Evolutionary conservation across 2,888 invertebrate species (phyloP).

Genomic region (Scaptomyza polygonia): DNA sequence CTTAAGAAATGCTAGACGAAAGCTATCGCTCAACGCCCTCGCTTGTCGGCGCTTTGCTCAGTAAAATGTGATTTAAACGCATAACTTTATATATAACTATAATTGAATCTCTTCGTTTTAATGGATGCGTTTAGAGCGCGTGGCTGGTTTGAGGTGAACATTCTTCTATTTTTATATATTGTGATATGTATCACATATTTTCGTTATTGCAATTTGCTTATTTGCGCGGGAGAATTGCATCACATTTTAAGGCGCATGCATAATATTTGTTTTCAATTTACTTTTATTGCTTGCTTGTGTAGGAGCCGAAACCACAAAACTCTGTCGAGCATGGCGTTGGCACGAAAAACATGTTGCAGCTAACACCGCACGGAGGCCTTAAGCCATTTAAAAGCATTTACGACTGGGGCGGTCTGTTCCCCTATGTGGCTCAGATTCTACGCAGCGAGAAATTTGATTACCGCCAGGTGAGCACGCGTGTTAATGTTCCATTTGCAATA

Average conservation of each 20-base stretch:
- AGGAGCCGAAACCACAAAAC: constrained; percentile 80
- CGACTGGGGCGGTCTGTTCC: constrained; percentile 87
- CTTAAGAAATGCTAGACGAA: constrained; percentile 18
- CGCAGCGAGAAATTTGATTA: constrained; percentile 88
- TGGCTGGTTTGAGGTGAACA: constrained; percentile 83
- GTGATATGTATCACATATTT: constrained; percentile 3
- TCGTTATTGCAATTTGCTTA: not conserved
- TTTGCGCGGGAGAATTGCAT: constrained; percentile 53
- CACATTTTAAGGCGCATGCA: constrained; percentile 21
- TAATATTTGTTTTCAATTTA: constrained; percentile 7
- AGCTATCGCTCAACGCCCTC: constrained; percentile 20
- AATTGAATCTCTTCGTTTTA: constrained; percentile 58
- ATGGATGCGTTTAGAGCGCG: constrained; percentile 77
- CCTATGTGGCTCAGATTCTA: constrained; percentile 88
- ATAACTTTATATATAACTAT: constrained; percentile 31
- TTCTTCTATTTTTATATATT: not conserved
- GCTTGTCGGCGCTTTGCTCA: constrained; percentile 40
- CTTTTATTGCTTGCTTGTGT: constrained; percentile 31
- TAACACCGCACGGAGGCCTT: constrained; percentile 87
- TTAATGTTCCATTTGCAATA: not conserved
- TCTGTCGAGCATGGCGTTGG: constrained; percentile 81
- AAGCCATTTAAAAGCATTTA: constrained; percentile 85
- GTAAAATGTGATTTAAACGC: constrained; percentile 31
- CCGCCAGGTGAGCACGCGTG: constrained; percentile 86
- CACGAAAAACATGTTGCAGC: constrained; percentile 86